Base-by-base conservation (phyloP, 2,888 invertebrate genomes). In the Unio pictorum region DNA sequence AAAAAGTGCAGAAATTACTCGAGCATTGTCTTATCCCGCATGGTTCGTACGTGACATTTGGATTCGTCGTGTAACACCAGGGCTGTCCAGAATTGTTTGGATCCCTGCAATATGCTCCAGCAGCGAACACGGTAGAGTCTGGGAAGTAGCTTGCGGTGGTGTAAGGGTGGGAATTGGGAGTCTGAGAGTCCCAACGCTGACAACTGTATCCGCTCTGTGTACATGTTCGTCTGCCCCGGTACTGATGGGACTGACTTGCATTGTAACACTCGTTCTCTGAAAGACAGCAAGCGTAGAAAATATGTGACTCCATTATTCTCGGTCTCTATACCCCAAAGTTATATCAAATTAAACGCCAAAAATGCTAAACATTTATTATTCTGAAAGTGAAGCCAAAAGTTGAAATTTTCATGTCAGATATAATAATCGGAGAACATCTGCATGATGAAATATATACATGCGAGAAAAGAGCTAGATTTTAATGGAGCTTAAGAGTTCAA, bases 101-200 rank as follows among this genome's bases (percentile, higher is more conserved):
- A 56, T 74, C 74, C 55, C 74, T 55, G 45, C 74, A 74, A 57
- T 69, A 71, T 6, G 30, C 57, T 20, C 62, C 64, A 23, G 71
- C 71, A 6, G 17, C 71, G 3, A 58, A n/a, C 1, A 68, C 8
- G 6, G 66, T 64, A 5, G 34, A 34, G 8, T 68, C 68, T 17
- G 72, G 68, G 45, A 68, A 72, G 20, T 28, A 15, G 4, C 6
- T 30, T 3, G 55, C 65, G 54, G 58, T 26, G 11, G 65, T 68
- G 58, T 55, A 66, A 18, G 26, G 15, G 45, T 75, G 74, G 4
- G 59, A 2, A 56, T 72, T 67, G 5, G 75, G 75, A 7, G 55
- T 45, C 26, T 71, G 70, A 17, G 70, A 59, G 54, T 67, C 71
- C 76, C 76, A 76, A n/a, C 72, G 55, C 61, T 74, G 74, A 59